phyloP scores from a whole-genome alignment of 2,888 invertebrate genomes.

The Drosophila nr. perissopoda region DNA sequence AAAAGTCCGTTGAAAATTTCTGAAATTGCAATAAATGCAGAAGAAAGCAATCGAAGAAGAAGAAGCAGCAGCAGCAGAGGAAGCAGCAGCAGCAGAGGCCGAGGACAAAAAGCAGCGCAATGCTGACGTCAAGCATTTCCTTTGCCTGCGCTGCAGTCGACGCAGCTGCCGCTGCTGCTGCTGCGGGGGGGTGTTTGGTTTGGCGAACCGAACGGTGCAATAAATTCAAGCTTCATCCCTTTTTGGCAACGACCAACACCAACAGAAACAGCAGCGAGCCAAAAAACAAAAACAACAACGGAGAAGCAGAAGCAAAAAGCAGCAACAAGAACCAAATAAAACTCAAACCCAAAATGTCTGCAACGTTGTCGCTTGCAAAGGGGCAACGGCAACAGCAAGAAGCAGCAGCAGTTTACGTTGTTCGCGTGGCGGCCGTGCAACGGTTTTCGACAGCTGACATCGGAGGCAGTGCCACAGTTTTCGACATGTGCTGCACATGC shows the following conservation, averaged over 20 bases:
- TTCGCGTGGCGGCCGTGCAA: slow-evolving; percentile 81
- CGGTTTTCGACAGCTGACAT: slow-evolving; percentile 72
- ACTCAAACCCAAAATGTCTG: slow-evolving; percentile 75
- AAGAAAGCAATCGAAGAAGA: slow-evolving; percentile 34
- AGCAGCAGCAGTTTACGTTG: slow-evolving; percentile 35
- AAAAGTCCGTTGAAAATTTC: slow-evolving; percentile 53
- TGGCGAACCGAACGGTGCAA: slow-evolving; percentile 53
- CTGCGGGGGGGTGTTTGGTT: slow-evolving; percentile 19
- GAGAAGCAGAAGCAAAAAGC: background rate
- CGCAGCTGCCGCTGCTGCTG: slow-evolving; percentile 31
- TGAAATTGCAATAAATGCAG: slow-evolving; percentile 54
- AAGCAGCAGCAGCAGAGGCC: slow-evolving; percentile 5
- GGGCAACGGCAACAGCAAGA: slow-evolving; percentile 42
- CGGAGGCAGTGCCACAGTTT: slow-evolving; percentile 69
- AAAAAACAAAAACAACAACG: slow-evolving; percentile 10
- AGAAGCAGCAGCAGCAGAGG: slow-evolving; percentile 22
- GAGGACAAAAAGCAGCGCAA: background rate
- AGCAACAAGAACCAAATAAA: slow-evolving; percentile 31
- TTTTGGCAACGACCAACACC: slow-evolving; percentile 72
- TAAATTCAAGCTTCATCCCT: slow-evolving; percentile 77
- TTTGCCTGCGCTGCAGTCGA: slow-evolving; percentile 49
- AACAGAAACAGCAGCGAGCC: slow-evolving; percentile 61
- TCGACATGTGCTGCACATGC: slow-evolving; percentile 73
- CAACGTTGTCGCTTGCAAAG: slow-evolving; percentile 62
- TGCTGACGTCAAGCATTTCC: slow-evolving; percentile 56